Percentiles rank a stretch among this genome's conserved stretches.
These are phyloP conservation scores for Scaptomyza graminum DNA, from an alignment of 1,140 invertebrate genomes.

Conservation along the genomic window DNA sequence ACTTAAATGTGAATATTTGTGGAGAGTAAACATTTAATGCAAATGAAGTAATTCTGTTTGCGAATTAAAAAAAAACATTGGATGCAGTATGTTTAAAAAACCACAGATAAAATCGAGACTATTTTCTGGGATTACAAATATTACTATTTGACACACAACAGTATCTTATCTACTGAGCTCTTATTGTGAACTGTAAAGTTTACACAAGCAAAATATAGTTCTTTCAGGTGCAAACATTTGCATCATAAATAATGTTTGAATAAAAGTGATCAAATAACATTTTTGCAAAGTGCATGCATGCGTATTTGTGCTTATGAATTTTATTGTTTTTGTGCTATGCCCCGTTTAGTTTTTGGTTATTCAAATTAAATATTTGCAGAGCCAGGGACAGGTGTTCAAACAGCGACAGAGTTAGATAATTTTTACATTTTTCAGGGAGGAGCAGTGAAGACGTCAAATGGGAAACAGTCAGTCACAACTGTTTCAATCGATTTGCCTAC, in stretches of 20 bases:
- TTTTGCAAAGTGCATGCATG: slow-evolving; percentile 1
- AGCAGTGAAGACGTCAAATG: neutral
- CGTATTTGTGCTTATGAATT: neutral
- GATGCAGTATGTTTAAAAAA: no score
- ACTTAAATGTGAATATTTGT: slow-evolving; percentile 9
- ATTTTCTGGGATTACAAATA: no score
- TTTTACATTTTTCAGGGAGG: neutral
- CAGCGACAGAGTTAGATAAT: neutral
- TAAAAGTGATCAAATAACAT: neutral
- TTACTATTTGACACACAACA: no score
- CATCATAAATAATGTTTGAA: neutral
- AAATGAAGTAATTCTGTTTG: no score
- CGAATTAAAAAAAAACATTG: no score
- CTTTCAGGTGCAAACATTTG: neutral
- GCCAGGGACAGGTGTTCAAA: neutral
- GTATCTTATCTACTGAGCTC: no score
- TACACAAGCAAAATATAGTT: no score
- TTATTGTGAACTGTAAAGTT: no score
- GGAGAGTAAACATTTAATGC: neutral
- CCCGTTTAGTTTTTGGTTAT: neutral
- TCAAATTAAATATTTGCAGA: neutral
- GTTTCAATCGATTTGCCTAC: slow-evolving; percentile 6
- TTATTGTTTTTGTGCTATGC: neutral
- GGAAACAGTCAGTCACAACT: neutral
- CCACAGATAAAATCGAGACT: no score